Evolutionary conservation across 1,140 invertebrate species (phyloP), one percentile per base, ranked within the genome.

Genomic region (Oppia nitens): DNA sequence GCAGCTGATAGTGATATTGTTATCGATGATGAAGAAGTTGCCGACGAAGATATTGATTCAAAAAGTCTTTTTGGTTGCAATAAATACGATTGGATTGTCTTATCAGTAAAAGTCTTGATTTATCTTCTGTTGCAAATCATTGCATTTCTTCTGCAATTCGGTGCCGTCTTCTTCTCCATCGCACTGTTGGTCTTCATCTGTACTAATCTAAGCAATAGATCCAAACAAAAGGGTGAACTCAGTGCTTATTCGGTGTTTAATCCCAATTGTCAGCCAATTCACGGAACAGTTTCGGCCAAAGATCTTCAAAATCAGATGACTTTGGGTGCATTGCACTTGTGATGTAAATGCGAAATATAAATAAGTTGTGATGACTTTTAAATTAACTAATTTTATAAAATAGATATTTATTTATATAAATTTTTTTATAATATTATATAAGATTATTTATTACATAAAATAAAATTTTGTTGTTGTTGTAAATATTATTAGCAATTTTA

Each of bases 201-300:
- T 68, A 73, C 80, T 0, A 96, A 91, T 69, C 91, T 88, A 32
- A 72, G 86, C 50, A 83, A 83, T 2, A 73, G 76, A 9, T 77
- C 78, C 21, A 85, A 78, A 68, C 79, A 76, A 57, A 71, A 63
- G 14, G 81, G 81, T 32, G 87, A 92, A 77, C 70, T 85, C 0
- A 96, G 89, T 74, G 92, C 94, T 0, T 98, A 98, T 71, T 98
- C 92, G 56, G 93, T 98, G 0, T 98, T 98, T 69, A 98, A 98
- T 78, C 82, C 84, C 62, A 82, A 93, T 66, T 98, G 87, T 74
- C 79, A 88, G 69, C 79, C 85, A 54, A 85, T 98, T 61, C 83
- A 93, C 64, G 94, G 94, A 17, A 90, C 92, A 1, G 73, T 97
- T 1, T 91, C 87, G 61, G 84, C 90, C n/a, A 89, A 96, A 69